These are phyloP conservation scores for Vulpes vulpes DNA, from an alignment of 2,113 vertebrate genomes.

Conservation along the genomic window DNA sequence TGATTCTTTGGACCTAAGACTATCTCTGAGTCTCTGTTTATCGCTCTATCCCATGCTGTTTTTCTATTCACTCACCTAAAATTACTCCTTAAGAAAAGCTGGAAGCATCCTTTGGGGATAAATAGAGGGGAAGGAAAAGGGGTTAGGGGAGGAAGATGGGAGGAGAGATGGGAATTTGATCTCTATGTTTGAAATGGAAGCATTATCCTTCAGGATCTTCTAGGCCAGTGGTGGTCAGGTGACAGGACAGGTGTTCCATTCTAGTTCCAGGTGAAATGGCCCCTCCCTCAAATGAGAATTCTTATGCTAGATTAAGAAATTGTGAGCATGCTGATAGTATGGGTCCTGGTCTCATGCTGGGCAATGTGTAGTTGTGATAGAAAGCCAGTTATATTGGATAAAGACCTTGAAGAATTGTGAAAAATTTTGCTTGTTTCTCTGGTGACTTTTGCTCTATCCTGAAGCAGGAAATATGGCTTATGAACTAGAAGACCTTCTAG, in stretches of 20 bases:
- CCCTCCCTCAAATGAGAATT: slow-evolving; percentile 75
- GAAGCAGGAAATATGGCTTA: not conserved
- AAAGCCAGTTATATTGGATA: not conserved
- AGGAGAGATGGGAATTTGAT: slow-evolving; percentile 71
- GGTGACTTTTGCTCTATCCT: not conserved
- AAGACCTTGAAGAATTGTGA: not conserved
- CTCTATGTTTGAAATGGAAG: slow-evolving; percentile 83
- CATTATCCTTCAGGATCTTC: slow-evolving; percentile 81
- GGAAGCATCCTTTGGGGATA: slow-evolving; percentile 47
- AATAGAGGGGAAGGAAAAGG: not conserved
- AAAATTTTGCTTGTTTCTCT: not conserved
- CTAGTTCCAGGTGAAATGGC: slow-evolving; percentile 82
- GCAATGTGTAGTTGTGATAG: not conserved
- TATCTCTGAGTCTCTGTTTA: not conserved
- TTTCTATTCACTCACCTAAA: slow-evolving; percentile 48
- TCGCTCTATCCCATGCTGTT: not conserved
- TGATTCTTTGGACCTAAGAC: not conserved
- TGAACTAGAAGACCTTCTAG: not conserved
- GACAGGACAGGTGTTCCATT: slow-evolving; percentile 84
- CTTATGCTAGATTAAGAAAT: not conserved
- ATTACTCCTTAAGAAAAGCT: slow-evolving; percentile 76
- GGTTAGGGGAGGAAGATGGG: not conserved
- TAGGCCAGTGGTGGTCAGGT: slow-evolving; percentile 78
- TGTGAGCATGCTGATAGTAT: not conserved
- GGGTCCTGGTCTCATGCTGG: not conserved